Evolutionary conservation across 2,113 vertebrate genomes (phyloP).

Genomic region (Neoarius graeffei): DNA sequence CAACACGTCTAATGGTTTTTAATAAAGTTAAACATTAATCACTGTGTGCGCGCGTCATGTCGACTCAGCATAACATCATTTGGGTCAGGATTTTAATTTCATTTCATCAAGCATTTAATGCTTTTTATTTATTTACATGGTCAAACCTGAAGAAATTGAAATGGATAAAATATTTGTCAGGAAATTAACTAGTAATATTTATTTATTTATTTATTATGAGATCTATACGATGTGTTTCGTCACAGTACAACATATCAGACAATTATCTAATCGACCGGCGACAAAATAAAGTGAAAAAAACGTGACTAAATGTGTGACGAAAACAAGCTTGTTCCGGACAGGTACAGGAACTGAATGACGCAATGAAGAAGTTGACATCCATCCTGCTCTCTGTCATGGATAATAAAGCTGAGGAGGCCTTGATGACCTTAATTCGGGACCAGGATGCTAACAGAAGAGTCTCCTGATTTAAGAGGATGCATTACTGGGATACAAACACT

Average conservation of each 20-base stretch:
- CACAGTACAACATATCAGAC: neutral
- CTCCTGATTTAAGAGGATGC: neutral
- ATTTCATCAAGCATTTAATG: neutral
- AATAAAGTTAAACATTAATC: constrained; percentile 21
- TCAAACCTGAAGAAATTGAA: neutral
- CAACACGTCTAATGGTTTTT: constrained; percentile 22
- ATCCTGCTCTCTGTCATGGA: neutral
- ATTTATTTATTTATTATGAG: no score
- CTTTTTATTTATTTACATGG: neutral
- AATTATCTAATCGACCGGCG: neutral
- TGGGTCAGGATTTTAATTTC: neutral
- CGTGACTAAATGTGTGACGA: neutral
- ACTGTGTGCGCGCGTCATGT: neutral
- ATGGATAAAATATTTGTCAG: neutral
- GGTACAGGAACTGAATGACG: neutral
- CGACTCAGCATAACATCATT: neutral
- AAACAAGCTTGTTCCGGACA: neutral
- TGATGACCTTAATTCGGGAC: neutral
- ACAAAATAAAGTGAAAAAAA: neutral
- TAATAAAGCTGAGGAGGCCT: neutral
- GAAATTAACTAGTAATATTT: neutral
- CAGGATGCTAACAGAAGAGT: neutral
- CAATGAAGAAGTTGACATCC: neutral
- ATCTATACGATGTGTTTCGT: neutral
- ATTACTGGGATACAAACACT: neutral